A percentile compares a stretch with the other conserved stretches of the same genome.
Conservation (phyloP, 2,888 invertebrate species). For the Sarcophaga variegata region DNA sequence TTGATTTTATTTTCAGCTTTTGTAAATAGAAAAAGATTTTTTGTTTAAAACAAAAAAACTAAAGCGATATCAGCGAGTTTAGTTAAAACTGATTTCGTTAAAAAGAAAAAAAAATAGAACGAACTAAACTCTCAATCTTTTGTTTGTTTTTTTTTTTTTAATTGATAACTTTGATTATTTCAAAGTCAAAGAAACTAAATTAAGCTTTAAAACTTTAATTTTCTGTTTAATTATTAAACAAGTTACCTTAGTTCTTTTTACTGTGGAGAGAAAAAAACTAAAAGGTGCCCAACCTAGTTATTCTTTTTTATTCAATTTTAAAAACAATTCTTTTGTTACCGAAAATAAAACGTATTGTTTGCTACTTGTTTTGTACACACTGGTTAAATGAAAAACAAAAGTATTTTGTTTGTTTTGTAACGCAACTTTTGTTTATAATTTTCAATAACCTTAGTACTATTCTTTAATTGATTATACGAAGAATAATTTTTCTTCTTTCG, state of each 20-base stretch:
- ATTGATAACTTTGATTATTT: constrained; percentile 6
- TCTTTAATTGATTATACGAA: constrained; percentile 73
- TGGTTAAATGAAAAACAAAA: constrained; percentile 74
- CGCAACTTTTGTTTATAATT: constrained; percentile 57
- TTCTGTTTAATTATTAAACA: constrained; percentile 66
- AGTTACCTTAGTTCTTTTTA: constrained; percentile 55
- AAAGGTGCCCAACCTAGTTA: constrained; percentile 72
- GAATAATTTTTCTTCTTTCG: constrained; percentile 51
- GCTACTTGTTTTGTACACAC: constrained; percentile 81
- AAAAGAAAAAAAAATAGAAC: not conserved
- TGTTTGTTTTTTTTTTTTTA: not conserved
- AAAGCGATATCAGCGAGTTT: constrained; percentile 70
- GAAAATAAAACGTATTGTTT: constrained; percentile 80
- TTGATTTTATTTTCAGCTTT: constrained; percentile 79
- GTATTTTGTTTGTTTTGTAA: constrained; percentile 45
- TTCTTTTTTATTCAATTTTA: constrained; percentile 66
- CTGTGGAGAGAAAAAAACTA: constrained; percentile 40
- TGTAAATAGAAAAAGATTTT: constrained; percentile 25
- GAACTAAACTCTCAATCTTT: constrained; percentile 66
- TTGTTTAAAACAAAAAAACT: constrained; percentile 41
- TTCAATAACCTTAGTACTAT: constrained; percentile 80
- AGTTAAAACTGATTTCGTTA: constrained; percentile 8
- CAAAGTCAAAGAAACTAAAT: constrained; percentile 73
- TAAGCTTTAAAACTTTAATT: constrained; percentile 73
- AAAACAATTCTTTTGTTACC: constrained; percentile 71